Evolutionary conservation across 2,113 vertebrate genomes (phyloP).

Genomic region (Spermophilus dauricus): DNA sequence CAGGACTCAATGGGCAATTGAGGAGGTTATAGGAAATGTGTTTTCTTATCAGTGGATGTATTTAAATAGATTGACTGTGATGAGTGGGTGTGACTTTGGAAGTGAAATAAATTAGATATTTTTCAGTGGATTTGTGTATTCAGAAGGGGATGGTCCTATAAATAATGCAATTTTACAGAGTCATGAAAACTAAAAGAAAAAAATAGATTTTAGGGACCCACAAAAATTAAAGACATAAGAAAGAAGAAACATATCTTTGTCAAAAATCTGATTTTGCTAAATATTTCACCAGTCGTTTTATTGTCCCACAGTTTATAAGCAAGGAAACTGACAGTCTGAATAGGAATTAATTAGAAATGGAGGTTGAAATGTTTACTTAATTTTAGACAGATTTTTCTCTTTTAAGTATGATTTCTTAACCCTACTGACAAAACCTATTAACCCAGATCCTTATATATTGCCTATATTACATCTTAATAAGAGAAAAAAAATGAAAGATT

Average conservation of each 20-base stretch:
- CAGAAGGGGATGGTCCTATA: background rate
- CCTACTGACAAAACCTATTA: background rate
- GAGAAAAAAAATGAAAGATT: background rate
- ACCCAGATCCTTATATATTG: background rate
- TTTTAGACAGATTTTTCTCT: background rate
- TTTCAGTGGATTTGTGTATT: background rate
- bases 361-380: background rate
- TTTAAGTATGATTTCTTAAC: background rate
- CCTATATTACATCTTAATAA: background rate
- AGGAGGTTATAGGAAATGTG: background rate
- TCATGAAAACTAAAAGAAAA: background rate
- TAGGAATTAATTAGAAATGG: background rate
- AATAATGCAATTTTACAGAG: background rate
- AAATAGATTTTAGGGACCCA: background rate
- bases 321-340: background rate
- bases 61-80: slow-evolving; percentile 24
- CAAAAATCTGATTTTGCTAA: background rate
- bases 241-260: background rate
- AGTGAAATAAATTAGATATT: slow-evolving; percentile 4
- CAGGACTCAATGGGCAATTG: background rate
- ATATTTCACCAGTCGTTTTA: background rate
- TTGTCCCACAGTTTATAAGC: background rate
- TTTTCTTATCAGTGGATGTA: background rate
- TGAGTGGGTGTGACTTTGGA: background rate
- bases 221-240: slow-evolving; percentile 12